Base-by-base conservation (phyloP, 2,113 vertebrate species). In the Megaleporinus macrocephalus region DNA sequence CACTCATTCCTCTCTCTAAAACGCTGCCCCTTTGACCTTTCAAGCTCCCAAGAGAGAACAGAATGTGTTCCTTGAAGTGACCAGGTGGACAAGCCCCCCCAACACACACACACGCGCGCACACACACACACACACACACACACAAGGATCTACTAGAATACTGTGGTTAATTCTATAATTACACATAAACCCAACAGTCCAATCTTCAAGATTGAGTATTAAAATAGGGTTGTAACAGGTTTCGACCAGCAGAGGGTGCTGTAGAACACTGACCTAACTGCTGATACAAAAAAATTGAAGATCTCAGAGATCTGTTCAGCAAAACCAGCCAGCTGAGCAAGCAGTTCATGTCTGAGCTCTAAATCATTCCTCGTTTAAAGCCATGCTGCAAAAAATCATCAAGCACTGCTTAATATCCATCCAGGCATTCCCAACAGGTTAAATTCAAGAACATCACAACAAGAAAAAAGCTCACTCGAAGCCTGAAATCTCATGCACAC, bases 161-260 rank as follows among this genome's bases (percentile, higher is more conserved):
- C 4, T 20, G 30, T 6, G 9, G 33, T 68, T 10, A 68, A 68
- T 41, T n/a, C 7, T 41, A 22, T 12, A 20, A 20, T 9, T 36
- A 33, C 16, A 16, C 5, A 5, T 22, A n/a, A 68, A 33, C 11
- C 20, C 4, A 68, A 41, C 30, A 41, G 16, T 68, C 16, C 63
- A n/a, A 20, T 16, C 22, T 55, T 78, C n/a, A 10, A 7, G 41
- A 55, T 4, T 65, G 49, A 68, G 13, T 33, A 7, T 44, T 26
- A 49, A 14, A 76, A 76, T 27, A 76, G 70, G 18, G 2, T 16
- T 20, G 15, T 9, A 30, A 36, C 61, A 51, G 26, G 0, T 13
- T 80, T 59, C 0, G 51, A 74, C 49, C 81, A 83, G 51, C 55
- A 86, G 85, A 83, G 33, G 73, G 81, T 7, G 18, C n/a, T 63